Conservation (phyloP, 2,888 invertebrate genomes). For the Petrolisthes cinctipes region DNA sequence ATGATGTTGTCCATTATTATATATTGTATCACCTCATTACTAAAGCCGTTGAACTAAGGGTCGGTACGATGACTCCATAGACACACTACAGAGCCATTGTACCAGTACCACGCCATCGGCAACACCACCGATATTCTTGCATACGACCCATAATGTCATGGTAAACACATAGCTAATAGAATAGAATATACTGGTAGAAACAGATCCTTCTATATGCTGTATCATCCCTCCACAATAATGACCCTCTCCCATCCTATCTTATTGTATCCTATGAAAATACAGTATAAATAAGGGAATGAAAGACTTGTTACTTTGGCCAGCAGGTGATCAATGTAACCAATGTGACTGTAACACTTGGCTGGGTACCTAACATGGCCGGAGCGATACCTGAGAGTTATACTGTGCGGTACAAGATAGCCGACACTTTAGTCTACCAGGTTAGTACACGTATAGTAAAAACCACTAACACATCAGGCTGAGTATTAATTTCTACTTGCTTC, state of each 20-base stretch:
- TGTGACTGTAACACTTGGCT: conserved; percentile 44
- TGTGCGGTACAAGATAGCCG: conserved; percentile 23
- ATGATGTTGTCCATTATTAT: background rate
- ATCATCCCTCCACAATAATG: no score
- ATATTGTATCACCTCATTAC: background rate
- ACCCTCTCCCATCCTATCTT: background rate
- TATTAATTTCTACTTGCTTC: no score
- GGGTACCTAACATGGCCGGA: conserved; percentile 26
- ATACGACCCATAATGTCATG: no score
- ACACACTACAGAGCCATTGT: background rate
- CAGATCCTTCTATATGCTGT: no score
- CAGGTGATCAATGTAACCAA: conserved; percentile 48
- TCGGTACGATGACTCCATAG: background rate
- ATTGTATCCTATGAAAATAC: background rate
- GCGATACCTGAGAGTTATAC: conserved; percentile 19
- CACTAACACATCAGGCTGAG: no score
- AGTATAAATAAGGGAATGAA: background rate
- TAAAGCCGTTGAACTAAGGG: background rate
- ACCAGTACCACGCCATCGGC: background rate
- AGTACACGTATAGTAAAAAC: background rate
- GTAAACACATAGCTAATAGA: background rate
- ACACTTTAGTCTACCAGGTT: conserved; percentile 30
- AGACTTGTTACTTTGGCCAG: background rate
- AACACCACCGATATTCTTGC: background rate
- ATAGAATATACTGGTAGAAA: background rate